These are phyloP conservation scores for Propithecus perrieri DNA, from an alignment of 2,797 vertebrate species.

Conservation along the genomic window DNA sequence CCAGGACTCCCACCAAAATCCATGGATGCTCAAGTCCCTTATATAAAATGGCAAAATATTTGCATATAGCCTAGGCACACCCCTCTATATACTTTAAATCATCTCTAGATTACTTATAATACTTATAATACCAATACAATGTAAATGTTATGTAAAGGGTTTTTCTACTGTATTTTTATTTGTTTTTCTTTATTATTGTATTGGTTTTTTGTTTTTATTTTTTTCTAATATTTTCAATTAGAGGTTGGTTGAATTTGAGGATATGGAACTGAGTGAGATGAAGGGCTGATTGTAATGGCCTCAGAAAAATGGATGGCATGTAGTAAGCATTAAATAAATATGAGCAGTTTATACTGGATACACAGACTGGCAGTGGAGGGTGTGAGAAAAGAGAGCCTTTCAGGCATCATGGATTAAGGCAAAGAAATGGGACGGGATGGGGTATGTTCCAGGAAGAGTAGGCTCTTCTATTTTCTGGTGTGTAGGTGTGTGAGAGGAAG, in stretches of 20 bases:
- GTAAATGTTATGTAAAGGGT: neutral
- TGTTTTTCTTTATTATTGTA: neutral
- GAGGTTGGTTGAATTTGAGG: neutral
- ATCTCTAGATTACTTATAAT: neutral
- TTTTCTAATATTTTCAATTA: neutral
- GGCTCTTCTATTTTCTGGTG: neutral
- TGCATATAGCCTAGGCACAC: neutral
- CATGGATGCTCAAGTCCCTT: neutral
- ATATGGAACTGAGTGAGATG: neutral
- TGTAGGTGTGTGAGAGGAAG: neutral
- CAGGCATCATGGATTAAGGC: neutral
- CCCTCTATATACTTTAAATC: neutral
- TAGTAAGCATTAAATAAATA: neutral
- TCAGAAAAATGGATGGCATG: neutral
- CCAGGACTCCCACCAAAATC: neutral
- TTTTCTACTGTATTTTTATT: neutral
- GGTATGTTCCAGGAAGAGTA: neutral
- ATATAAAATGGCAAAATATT: neutral
- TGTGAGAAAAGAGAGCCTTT: neutral
- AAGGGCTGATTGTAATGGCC: neutral
- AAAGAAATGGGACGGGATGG: neutral
- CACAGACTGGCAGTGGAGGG: neutral
- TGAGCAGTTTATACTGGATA: neutral
- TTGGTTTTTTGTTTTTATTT: neutral
- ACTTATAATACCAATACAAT: neutral